phyloP scores from a whole-genome alignment of 2,113 vertebrate species.

The Columba janthina region DNA sequence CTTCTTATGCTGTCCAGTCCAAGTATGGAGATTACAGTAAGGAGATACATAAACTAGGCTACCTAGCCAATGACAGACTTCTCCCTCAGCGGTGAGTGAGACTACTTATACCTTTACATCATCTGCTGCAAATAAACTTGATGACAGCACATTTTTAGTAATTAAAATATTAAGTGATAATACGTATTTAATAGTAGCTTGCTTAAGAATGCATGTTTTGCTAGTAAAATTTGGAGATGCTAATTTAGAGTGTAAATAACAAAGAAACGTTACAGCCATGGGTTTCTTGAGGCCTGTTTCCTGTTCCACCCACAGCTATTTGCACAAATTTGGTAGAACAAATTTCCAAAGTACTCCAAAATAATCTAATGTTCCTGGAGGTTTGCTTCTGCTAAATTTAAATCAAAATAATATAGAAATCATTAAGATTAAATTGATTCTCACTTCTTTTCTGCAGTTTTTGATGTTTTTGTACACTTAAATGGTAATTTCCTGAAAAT shows the following conservation, averaged over 20 bases:
- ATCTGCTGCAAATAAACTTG: background rate
- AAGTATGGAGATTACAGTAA: constrained; percentile 94
- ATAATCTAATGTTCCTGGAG: background rate
- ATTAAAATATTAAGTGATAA: background rate
- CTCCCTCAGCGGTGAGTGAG: constrained; percentile 92
- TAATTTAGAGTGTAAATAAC: background rate
- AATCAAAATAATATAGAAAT: background rate
- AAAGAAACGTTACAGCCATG: accelerated
- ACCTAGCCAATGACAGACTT: constrained; percentile 91
- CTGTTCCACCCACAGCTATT: background rate
- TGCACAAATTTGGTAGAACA: background rate
- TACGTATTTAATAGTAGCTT: background rate
- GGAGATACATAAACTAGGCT: constrained; percentile 91
- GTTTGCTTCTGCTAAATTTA: background rate
- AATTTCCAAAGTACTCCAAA: background rate
- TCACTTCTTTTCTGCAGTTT: background rate
- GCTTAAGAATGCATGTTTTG: background rate
- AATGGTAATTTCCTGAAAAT: background rate
- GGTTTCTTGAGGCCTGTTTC: background rate
- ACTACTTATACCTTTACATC: background rate
- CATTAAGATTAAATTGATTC: background rate
- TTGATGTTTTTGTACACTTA: background rate
- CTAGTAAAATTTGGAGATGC: background rate
- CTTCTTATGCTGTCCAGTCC: constrained; percentile 94
- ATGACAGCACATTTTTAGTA: background rate